These are phyloP conservation scores for Drosophila cognata DNA, from an alignment of 2,888 invertebrate genomes.

Conservation along the genomic window DNA sequence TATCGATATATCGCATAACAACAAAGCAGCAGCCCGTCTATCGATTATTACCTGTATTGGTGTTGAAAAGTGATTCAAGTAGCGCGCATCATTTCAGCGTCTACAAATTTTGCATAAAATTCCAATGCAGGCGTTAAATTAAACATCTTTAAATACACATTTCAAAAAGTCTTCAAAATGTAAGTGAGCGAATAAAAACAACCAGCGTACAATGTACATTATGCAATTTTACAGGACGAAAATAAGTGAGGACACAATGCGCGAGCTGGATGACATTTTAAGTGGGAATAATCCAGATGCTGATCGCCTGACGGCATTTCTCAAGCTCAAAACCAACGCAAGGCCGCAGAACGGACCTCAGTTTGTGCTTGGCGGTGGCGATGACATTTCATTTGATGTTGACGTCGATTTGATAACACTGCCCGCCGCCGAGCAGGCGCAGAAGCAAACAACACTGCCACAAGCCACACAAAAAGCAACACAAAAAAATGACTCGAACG, in stretches of 20 bases:
- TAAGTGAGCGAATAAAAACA: conserved; percentile 3
- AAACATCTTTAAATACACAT: background rate
- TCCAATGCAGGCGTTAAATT: background rate
- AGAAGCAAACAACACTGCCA: background rate
- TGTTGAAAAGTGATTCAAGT: conserved; percentile 12
- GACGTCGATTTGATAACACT: conserved; percentile 38
- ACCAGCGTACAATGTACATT: background rate
- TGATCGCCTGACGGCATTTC: conserved; percentile 23
- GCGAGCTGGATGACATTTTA: conserved; percentile 41
- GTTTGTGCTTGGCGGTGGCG: conserved; percentile 16
- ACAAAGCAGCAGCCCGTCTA: background rate
- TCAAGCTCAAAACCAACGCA: conserved; percentile 20
- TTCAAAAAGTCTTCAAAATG: conserved; percentile 2
- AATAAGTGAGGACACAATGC: conserved; percentile 27
- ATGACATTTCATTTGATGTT: conserved; percentile 45
- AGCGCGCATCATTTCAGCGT: conserved; percentile 7
- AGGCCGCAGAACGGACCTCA: conserved; percentile 2
- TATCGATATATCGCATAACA: conserved; percentile 2
- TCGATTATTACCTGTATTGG: background rate
- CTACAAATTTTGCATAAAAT: conserved; percentile 5
- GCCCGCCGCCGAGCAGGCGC: conserved; percentile 8
- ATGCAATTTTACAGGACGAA: conserved; percentile 16
- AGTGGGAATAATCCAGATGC: conserved; percentile 3
- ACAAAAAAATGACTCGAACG: background rate
- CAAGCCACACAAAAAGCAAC: background rate